Percentiles rank a stretch among this genome's conserved stretches.
These are phyloP conservation scores for Ptilorrhoa leucosticta DNA, from an alignment of 2,113 vertebrate genomes.

Conservation along the genomic window DNA sequence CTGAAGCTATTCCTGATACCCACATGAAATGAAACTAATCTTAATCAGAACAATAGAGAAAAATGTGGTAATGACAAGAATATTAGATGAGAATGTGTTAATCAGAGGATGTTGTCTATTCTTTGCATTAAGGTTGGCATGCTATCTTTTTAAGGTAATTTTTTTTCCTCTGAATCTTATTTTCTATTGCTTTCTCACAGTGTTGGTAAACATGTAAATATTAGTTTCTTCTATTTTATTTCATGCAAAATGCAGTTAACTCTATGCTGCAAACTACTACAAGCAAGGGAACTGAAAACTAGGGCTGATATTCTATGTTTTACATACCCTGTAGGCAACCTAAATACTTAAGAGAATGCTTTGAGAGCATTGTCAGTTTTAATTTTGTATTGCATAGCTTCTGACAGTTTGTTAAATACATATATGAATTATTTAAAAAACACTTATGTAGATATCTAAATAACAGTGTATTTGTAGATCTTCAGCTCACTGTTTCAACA, in stretches of 20 bases:
- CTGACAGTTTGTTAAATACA: constrained; percentile 52
- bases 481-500: neutral
- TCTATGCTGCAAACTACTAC: neutral
- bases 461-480: neutral
- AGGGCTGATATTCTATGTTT: neutral
- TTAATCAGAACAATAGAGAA: neutral
- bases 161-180: neutral
- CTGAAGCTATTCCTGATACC: neutral
- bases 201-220: neutral
- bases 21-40: neutral
- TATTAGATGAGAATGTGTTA: neutral
- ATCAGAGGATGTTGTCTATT: neutral
- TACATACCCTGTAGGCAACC: constrained; percentile 57
- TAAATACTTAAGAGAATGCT: constrained; percentile 54
- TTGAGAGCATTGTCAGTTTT: constrained; percentile 43
- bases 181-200: neutral
- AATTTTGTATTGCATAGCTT: constrained; percentile 46
- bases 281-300: neutral
- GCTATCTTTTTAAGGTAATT: neutral
- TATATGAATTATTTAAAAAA: constrained; percentile 64
- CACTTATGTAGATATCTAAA: constrained; percentile 34
- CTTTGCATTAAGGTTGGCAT: neutral
- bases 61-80: neutral
- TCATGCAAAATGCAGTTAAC: neutral
- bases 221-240: neutral